Percentiles rank a stretch among this genome's conserved stretches.
Conservation (phyloP, 2,888 invertebrate species). For the Proisotoma minuta region DNA sequence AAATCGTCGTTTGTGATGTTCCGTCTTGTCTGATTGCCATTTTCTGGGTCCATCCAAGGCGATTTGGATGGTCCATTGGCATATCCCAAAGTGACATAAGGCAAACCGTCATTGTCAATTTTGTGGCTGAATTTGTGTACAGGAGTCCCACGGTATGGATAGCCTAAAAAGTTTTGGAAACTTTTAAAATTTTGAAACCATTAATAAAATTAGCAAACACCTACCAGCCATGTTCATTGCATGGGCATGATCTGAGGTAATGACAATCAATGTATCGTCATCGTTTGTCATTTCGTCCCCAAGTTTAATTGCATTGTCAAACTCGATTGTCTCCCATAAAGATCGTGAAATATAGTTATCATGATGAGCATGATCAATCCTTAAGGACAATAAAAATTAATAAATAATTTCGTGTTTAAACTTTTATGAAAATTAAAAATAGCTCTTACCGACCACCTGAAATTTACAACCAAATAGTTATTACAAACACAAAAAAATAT, state of each 20-base stretch:
- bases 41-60: slow-evolving; percentile 52
- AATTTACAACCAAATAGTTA: neutral
- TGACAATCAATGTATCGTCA: slow-evolving; percentile 73
- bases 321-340: slow-evolving; percentile 71
- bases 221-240: slow-evolving; percentile 67
- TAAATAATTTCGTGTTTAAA: no score
- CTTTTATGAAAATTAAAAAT: no score
- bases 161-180: slow-evolving; percentile 9
- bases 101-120: slow-evolving; percentile 15
- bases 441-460: slow-evolving; percentile 30
- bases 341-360: slow-evolving; percentile 62
- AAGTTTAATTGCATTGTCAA: slow-evolving; percentile 63
- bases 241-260: slow-evolving; percentile 70
- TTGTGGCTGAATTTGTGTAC: slow-evolving; percentile 15
- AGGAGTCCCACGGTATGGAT: slow-evolving; percentile 15
- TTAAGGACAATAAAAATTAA: no score
- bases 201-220: neutral
- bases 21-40: slow-evolving; percentile 51
- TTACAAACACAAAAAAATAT: neutral
- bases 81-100: slow-evolving; percentile 52
- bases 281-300: slow-evolving; percentile 59
- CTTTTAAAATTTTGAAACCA: neutral
- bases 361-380: slow-evolving; percentile 68
- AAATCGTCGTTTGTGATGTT: slow-evolving; percentile 55
- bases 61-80: slow-evolving; percentile 76